phyloP scores from a whole-genome alignment of 2,797 vertebrate species.

The Perodicticus potto region DNA sequence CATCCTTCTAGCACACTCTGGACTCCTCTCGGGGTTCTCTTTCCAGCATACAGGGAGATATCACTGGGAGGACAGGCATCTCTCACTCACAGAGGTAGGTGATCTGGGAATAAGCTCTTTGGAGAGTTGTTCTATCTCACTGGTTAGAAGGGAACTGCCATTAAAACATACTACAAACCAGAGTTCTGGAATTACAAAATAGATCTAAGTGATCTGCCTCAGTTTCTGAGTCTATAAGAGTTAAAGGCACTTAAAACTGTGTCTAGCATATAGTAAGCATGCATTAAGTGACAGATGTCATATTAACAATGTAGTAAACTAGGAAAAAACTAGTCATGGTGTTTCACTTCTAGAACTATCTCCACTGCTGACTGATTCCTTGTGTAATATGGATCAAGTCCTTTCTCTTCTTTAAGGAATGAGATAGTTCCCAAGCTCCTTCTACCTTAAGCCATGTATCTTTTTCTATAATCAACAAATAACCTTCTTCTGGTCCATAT shows the following conservation, averaged over 20 bases:
- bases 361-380: slow-evolving; percentile 35
- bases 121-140: neutral
- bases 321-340: neutral
- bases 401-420: neutral
- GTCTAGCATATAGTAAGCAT: neutral
- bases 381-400: slow-evolving; percentile 23
- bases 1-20: neutral
- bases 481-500: slow-evolving; percentile 60
- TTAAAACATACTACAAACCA: slow-evolving; percentile 43
- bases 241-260: slow-evolving; percentile 60
- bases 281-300: slow-evolving; percentile 9
- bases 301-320: neutral
- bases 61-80: neutral
- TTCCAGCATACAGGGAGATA: neutral
- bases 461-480: slow-evolving; percentile 55
- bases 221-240: slow-evolving; percentile 54
- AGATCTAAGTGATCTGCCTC: slow-evolving; percentile 38
- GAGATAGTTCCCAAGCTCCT: slow-evolving; percentile 11
- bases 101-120: slow-evolving; percentile 8
- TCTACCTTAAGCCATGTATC: slow-evolving; percentile 32
- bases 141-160: neutral
- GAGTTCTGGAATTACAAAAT: slow-evolving; percentile 12
- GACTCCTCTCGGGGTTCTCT: neutral
- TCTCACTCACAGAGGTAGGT: neutral
- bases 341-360: slow-evolving; percentile 37